Percentiles rank a stretch among this genome's conserved stretches.
Evolutionary conservation across 2,888 invertebrate species (phyloP).

Genomic region (Tuberolachnus salignus): DNA sequence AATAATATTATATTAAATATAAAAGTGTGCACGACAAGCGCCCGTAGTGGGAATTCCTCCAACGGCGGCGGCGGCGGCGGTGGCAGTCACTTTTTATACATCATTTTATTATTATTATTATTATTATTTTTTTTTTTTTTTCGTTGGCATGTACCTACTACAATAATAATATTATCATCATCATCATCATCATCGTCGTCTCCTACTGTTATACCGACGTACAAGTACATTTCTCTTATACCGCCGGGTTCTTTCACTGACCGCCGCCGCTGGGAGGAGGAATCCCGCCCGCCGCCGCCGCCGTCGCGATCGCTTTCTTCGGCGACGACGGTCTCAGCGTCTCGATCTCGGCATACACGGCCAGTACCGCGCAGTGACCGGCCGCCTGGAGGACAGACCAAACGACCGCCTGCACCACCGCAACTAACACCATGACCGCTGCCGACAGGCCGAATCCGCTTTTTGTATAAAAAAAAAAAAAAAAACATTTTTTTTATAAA

Average conservation of each 20-base stretch:
- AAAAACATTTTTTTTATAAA: too few relatives aligned
- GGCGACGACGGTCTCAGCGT: neutral
- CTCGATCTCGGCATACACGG: constrained; percentile 3
- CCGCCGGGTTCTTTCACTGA: neutral
- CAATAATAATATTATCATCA: neutral
- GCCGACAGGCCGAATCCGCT: too few relatives aligned
- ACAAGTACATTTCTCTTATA: neutral
- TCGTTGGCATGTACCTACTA: too few relatives aligned
- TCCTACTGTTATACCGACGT: neutral
- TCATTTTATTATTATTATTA: too few relatives aligned
- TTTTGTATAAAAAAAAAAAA: too few relatives aligned
- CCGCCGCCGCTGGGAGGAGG: constrained; percentile 7
- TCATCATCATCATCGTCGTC: neutral
- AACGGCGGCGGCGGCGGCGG: too few relatives aligned
- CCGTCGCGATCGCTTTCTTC: constrained; percentile 27
- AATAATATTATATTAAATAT: too few relatives aligned
- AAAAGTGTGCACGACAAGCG: too few relatives aligned
- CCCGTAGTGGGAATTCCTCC: neutral
- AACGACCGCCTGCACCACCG: neutral
- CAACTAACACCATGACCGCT: too few relatives aligned
- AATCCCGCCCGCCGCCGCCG: constrained; percentile 3
- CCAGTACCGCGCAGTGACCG: neutral
- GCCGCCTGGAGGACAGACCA: neutral
- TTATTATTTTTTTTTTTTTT: too few relatives aligned
- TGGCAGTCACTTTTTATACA: neutral